Evolutionary conservation across 1,140 invertebrate species (phyloP).

Genomic region (Pollicipes pollicipes): DNA sequence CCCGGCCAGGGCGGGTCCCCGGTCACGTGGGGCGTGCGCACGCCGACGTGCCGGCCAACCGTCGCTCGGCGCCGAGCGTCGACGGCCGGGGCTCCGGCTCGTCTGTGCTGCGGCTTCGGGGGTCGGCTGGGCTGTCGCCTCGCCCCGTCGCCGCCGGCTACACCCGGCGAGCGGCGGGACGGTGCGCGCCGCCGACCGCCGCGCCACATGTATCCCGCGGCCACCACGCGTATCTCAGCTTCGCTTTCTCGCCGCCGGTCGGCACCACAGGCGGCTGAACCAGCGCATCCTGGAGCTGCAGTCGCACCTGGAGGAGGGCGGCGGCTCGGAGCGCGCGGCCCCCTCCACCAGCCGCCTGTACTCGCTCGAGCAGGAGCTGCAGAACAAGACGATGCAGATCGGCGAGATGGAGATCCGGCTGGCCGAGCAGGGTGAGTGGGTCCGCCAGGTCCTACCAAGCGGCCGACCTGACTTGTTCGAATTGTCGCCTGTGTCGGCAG

Average conservation of each 20-base stretch:
- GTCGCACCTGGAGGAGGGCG: conserved; percentile 46
- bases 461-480: too few species aligned
- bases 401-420: conserved; percentile 19
- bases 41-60: too few species aligned
- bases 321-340: conserved; percentile 16
- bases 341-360: conserved; percentile 11
- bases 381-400: conserved; percentile 18
- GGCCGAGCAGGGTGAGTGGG: conserved; percentile 12
- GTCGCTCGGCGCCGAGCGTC: too few species aligned
- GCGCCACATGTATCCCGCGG: too few species aligned
- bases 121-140: background rate
- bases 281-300: conserved; percentile 63
- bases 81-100: background rate
- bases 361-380: conserved; percentile 14
- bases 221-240: background rate
- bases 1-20: background rate
- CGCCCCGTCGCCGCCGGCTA: too few species aligned
- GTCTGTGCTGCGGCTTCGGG: background rate
- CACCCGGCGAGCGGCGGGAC: too few species aligned
- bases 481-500: too few species aligned
- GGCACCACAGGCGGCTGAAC: conserved; percentile 42
- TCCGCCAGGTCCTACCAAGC: too few species aligned
- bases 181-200: too few species aligned
- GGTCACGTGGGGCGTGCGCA: background rate
- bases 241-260: background rate